Evolutionary conservation across 2,113 vertebrate species (phyloP).

Genomic region (Odontesthes bonariensis): DNA sequence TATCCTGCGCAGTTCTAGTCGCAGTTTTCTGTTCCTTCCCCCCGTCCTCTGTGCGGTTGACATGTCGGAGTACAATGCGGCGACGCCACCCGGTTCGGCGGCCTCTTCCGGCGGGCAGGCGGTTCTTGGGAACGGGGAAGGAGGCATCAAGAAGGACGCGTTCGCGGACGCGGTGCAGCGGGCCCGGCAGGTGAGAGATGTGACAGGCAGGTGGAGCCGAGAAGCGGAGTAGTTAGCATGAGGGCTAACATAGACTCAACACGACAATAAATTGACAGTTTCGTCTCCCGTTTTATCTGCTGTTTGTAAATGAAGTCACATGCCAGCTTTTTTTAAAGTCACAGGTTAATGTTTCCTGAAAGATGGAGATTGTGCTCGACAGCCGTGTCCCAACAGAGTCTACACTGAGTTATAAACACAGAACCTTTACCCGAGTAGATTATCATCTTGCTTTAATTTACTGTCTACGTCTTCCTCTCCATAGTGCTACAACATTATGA

Average conservation of each 20-base stretch:
- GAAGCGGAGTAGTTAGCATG: slow-evolving; percentile 33
- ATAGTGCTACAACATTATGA: too few relatives aligned
- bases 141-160: slow-evolving; percentile 86
- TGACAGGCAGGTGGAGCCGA: not conserved
- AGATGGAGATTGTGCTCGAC: not conserved
- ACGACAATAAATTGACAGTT: not conserved
- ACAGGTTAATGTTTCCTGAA: not conserved
- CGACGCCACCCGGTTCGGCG: slow-evolving; percentile 70
- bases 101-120: slow-evolving; percentile 52
- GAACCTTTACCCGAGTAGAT: too few relatives aligned
- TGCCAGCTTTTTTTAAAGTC: not conserved
- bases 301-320: not conserved
- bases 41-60: not conserved
- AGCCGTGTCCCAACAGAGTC: too few relatives aligned
- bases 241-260: not conserved
- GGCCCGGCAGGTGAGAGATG: slow-evolving; percentile 86
- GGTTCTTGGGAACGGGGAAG: slow-evolving; percentile 61
- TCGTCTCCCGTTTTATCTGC: too few relatives aligned
- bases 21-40: slow-evolving; percentile 2
- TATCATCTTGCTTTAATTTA: too few relatives aligned
- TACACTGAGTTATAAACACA: too few relatives aligned
- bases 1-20: slow-evolving; percentile 59
- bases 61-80: slow-evolving; percentile 81
- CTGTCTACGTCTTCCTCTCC: too few relatives aligned
- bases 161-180: slow-evolving; percentile 90